These are phyloP conservation scores for Cydia strobilella DNA, from an alignment of 1,140 invertebrate species.

Conservation along the genomic window DNA sequence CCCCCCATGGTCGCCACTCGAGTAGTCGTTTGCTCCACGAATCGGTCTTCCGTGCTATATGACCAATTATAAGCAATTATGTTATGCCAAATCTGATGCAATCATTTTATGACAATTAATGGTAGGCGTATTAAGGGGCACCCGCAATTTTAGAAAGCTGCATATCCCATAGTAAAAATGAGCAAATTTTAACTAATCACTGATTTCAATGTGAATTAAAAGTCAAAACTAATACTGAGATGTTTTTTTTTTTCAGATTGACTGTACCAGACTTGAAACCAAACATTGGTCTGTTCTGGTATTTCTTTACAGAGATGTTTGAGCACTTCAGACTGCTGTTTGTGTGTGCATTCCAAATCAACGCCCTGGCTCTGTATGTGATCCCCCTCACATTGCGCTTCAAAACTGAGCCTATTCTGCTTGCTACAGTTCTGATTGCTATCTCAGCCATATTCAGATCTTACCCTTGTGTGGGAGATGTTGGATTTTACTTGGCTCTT, in stretches of 20 bases:
- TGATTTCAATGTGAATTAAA: not conserved
- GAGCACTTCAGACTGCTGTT: conserved; percentile 98
- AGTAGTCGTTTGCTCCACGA: too few relatives aligned
- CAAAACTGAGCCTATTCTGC: conserved; percentile 91
- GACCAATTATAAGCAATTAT: too few relatives aligned
- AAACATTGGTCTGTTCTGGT: conserved; percentile 99
- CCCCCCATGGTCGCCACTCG: too few relatives aligned
- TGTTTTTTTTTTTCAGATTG: conserved; percentile 81
- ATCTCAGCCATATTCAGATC: conserved; percentile 97
- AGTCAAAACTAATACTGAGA: conserved; percentile 36
- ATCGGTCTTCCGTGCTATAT: too few relatives aligned
- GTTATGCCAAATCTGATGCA: too few relatives aligned
- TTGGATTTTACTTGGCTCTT: conserved; percentile 94
- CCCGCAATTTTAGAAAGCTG: not conserved
- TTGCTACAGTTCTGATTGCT: conserved; percentile 91
- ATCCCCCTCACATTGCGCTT: conserved; percentile 93
- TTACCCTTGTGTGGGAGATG: conserved; percentile 97
- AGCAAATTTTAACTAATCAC: too few relatives aligned
- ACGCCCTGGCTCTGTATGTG: conserved; percentile 94
- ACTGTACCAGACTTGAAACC: conserved; percentile 96
- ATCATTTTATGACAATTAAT: too few relatives aligned
- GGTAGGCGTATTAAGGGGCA: too few relatives aligned
- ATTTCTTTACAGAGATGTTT: conserved; percentile 99
- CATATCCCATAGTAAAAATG: too few relatives aligned
- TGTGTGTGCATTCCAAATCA: conserved; percentile 98